A percentile compares a stretch with the other conserved stretches of the same genome.
Conservation (phyloP, 2,113 vertebrate genomes). For the Bagarius yarrelli region DNA sequence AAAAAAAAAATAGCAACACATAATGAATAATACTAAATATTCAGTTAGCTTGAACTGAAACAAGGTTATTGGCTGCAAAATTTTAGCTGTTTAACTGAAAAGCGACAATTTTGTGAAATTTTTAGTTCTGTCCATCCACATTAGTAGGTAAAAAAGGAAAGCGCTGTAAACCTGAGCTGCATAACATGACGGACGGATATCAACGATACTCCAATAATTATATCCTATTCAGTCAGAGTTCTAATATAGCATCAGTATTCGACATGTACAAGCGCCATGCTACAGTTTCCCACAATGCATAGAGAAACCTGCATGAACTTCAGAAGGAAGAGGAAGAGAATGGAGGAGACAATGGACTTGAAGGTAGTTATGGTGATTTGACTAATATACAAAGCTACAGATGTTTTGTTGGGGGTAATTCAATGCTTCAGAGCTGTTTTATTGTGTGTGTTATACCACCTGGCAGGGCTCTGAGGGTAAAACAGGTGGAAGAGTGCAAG, state of each 20-base stretch:
- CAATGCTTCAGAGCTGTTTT: constrained; percentile 54
- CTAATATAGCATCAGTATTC: too few relatives aligned
- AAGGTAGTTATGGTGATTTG: background rate
- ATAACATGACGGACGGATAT: background rate
- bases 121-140: background rate
- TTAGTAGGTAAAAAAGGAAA: background rate
- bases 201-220: too few relatives aligned
- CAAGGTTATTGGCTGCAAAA: background rate
- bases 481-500: constrained; percentile 63
- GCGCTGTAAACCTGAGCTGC: background rate
- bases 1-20: too few relatives aligned
- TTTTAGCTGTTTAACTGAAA: background rate
- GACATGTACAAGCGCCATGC: background rate
- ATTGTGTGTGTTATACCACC: constrained; percentile 60
- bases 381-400: constrained; percentile 43
- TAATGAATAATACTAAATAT: background rate
- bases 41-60: background rate
- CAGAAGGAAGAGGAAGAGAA: background rate
- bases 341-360: background rate
- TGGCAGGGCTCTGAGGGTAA: constrained; percentile 61
- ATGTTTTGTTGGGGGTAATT: constrained; percentile 60
- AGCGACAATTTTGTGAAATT: too few relatives aligned
- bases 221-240: too few relatives aligned
- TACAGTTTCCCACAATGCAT: background rate
- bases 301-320: background rate